Conservation (phyloP, 2,888 invertebrate genomes). For the Rhodophaea formosa region DNA sequence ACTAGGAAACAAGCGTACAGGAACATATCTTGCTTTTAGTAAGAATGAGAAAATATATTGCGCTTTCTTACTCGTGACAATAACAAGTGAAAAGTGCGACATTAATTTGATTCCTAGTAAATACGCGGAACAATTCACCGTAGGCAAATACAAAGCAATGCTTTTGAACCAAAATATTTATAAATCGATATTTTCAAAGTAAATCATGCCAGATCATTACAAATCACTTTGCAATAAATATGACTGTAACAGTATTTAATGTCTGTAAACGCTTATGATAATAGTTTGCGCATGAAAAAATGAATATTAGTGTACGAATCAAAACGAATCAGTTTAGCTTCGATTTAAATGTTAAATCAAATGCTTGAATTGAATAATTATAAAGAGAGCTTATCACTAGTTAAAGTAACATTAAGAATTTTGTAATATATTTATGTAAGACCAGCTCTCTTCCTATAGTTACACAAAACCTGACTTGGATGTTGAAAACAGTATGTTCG, state of each 20-base stretch:
- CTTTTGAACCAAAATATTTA: not conserved
- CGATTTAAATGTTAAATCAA: conserved; percentile 16
- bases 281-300: conserved; percentile 2
- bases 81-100: no score
- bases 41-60: no score
- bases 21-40: no score
- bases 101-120: not conserved
- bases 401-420: conserved; percentile 31
- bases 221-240: not conserved
- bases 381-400: conserved; percentile 36
- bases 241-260: conserved; percentile 13
- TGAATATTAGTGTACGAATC: conserved; percentile 1
- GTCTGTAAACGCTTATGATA: conserved; percentile 9
- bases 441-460: conserved; percentile 29
- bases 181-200: not conserved
- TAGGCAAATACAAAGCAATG: not conserved
- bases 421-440: conserved; percentile 25
- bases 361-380: conserved; percentile 28
- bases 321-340: not conserved
- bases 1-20: no score
- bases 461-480: conserved; percentile 26
- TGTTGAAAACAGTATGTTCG: not conserved
- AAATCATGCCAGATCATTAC: conserved; percentile 2
- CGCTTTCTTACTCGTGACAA: no score
- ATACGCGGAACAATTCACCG: not conserved